phyloP scores from a whole-genome alignment of 2,888 invertebrate genomes.

The Xestia sexstrigata region DNA sequence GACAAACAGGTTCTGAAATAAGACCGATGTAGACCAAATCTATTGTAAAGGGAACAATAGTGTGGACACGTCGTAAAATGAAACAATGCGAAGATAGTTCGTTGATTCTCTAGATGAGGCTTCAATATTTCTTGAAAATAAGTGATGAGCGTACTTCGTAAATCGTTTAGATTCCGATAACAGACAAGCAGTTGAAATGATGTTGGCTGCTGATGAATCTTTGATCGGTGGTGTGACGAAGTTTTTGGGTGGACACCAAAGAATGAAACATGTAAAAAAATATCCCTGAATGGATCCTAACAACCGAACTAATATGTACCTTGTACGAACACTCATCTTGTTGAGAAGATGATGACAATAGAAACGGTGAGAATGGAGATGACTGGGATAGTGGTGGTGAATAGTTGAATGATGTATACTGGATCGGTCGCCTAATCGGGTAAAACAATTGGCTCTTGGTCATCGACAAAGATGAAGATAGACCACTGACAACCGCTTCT shows the following conservation, averaged over 20 bases:
- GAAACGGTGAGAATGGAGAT: not conserved
- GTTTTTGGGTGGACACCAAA: not conserved
- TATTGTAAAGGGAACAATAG: constrained; percentile 83
- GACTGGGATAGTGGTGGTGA: not conserved
- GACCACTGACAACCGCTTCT: not conserved
- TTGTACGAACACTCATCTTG: not conserved
- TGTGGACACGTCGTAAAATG: constrained; percentile 83
- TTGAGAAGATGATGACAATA: not conserved
- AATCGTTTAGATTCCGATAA: not conserved
- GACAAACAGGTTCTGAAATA: constrained; percentile 75
- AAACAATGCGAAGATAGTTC: constrained; percentile 81
- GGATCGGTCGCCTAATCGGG: not conserved
- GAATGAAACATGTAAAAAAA: not conserved
- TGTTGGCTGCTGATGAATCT: not conserved
- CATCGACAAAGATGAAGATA: not conserved
- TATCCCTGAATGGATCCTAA: not conserved
- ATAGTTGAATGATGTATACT: not conserved
- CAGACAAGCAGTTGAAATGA: not conserved
- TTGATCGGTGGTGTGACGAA: not conserved
- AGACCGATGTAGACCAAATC: constrained; percentile 80
- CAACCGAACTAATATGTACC: not conserved
- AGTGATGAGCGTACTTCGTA: constrained; percentile 8
- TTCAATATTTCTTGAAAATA: not conserved
- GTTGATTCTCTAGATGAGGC: constrained; percentile 74
- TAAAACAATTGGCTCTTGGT: not conserved